These are phyloP conservation scores for Enteromius argenteus DNA, from an alignment of 2,797 vertebrate genomes.

Conservation along the genomic window DNA sequence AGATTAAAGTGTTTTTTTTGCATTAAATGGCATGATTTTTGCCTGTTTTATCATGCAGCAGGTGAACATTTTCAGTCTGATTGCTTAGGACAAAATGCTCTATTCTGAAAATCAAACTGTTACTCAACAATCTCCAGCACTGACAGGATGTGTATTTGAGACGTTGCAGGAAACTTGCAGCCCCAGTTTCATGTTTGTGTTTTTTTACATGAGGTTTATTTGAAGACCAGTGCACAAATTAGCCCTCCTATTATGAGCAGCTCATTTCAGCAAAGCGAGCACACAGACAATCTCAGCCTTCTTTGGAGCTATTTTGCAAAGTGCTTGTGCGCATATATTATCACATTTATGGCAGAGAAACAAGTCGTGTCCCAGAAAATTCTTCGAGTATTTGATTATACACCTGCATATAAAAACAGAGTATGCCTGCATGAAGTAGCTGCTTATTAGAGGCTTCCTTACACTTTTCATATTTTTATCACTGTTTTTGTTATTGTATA, in stretches of 20 bases:
- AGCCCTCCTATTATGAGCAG: slow-evolving; percentile 1
- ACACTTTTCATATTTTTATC: not conserved
- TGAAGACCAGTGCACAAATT: slow-evolving; percentile 40
- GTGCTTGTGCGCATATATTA: slow-evolving; percentile 37
- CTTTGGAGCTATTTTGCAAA: slow-evolving; percentile 11
- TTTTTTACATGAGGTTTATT: slow-evolving; percentile 1
- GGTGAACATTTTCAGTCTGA: not conserved
- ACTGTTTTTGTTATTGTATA: not conserved
- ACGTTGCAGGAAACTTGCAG: not conserved
- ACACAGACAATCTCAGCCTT: slow-evolving; percentile 13
- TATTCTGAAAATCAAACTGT: not conserved
- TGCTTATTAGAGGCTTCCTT: not conserved
- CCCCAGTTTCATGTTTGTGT: not conserved
- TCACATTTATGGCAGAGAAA: slow-evolving; percentile 34
- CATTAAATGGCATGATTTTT: not conserved
- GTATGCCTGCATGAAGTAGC: not conserved
- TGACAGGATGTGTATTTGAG: not conserved
- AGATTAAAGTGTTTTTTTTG: not conserved
- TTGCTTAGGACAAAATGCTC: not conserved
- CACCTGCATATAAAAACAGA: not conserved
- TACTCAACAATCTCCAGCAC: not conserved
- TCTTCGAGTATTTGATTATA: slow-evolving; percentile 39
- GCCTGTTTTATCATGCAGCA: slow-evolving; percentile 3
- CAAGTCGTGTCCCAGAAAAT: slow-evolving; percentile 38
- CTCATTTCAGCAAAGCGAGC: slow-evolving; percentile 14